Percentiles rank a stretch among this genome's conserved stretches.
Evolutionary conservation across 2,113 vertebrate species (phyloP).

Genomic region (Plectropomus leopardus): DNA sequence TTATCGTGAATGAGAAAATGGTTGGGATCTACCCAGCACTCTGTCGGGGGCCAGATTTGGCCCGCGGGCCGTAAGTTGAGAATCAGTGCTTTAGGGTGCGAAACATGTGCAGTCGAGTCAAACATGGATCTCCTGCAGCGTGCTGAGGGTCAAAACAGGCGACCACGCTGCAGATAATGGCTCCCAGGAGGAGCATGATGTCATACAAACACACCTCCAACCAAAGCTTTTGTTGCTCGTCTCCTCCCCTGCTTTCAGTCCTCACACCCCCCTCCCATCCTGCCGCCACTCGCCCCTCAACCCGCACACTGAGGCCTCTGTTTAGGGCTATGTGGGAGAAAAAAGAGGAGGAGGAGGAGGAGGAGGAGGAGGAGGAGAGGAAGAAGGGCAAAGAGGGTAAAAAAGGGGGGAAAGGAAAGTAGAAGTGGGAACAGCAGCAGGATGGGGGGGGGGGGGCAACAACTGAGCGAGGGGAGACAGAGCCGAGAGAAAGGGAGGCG

Average conservation of each 20-base stretch:
- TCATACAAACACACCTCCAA: constrained; percentile 40
- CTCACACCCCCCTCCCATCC: constrained; percentile 42
- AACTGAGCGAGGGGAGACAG: constrained; percentile 39
- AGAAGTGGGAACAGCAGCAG: constrained; percentile 17
- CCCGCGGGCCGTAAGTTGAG: too few species aligned
- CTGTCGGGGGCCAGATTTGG: too few species aligned
- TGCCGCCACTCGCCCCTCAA: constrained; percentile 49
- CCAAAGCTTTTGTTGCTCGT: constrained; percentile 61
- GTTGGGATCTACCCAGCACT: too few species aligned
- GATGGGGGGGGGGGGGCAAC: constrained; percentile 7
- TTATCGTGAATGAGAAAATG: too few species aligned
- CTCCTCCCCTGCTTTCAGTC: constrained; percentile 50
- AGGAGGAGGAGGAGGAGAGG: constrained; percentile 22
- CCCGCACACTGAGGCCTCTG: constrained; percentile 82
- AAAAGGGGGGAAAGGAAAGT: constrained; percentile 11
- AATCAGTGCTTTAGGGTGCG: too few species aligned
- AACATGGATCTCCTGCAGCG: not conserved
- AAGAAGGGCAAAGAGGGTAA: constrained; percentile 7
- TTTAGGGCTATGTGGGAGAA: constrained; percentile 68
- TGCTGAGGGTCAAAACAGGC: constrained; percentile 1
- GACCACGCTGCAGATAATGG: constrained; percentile 28
- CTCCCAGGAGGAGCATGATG: constrained; percentile 44
- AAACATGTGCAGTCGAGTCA: not conserved
- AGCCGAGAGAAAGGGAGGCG: not conserved
- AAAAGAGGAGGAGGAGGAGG: constrained; percentile 37